Percentiles rank a stretch among this genome's conserved stretches.
Evolutionary conservation across 92 coral and sea anemone species (phyloP).

Genomic region (Epizoanthus fatuus): DNA sequence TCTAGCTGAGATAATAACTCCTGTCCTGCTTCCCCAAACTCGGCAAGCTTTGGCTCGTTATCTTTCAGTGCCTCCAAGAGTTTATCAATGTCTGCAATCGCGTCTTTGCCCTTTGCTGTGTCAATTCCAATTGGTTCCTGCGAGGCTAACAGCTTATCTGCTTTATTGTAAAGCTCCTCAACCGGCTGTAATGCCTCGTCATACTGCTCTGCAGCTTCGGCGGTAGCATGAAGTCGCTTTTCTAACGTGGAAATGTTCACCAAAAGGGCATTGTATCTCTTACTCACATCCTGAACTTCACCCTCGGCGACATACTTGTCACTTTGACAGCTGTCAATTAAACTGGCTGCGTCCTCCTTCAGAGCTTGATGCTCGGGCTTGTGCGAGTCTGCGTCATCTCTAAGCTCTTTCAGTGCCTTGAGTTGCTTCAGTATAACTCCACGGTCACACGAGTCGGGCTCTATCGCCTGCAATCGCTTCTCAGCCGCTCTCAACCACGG

Average conservation of each 20-base stretch:
- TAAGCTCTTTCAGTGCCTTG: slow-evolving; percentile 68
- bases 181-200: slow-evolving; percentile 79
- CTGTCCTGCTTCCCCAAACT: slow-evolving; percentile 75
- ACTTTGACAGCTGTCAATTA: slow-evolving; percentile 87
- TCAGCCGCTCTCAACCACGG: slow-evolving; percentile 95
- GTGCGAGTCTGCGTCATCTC: slow-evolving; percentile 84
- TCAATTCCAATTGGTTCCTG: slow-evolving; percentile 91
- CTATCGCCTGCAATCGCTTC: slow-evolving; percentile 70
- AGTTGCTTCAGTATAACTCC: slow-evolving; percentile 84
- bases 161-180: slow-evolving; percentile 80
- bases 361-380: slow-evolving; percentile 78
- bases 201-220: slow-evolving; percentile 80
- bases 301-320: slow-evolving; percentile 95
- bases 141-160: slow-evolving; percentile 72
- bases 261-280: slow-evolving; percentile 81
- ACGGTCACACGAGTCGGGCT: slow-evolving; percentile 84
- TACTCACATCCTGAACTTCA: slow-evolving; percentile 86
- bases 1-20: slow-evolving; percentile 75
- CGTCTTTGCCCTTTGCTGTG: slow-evolving; percentile 77
- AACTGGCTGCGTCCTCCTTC: slow-evolving; percentile 80
- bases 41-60: slow-evolving; percentile 73
- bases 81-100: slow-evolving; percentile 74
- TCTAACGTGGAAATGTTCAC: slow-evolving; percentile 66
- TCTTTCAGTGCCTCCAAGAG: slow-evolving; percentile 72
- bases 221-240: slow-evolving; percentile 70